These are phyloP conservation scores for Rhagonycha fulva DNA, from an alignment of 2,888 invertebrate species.

Conservation along the genomic window DNA sequence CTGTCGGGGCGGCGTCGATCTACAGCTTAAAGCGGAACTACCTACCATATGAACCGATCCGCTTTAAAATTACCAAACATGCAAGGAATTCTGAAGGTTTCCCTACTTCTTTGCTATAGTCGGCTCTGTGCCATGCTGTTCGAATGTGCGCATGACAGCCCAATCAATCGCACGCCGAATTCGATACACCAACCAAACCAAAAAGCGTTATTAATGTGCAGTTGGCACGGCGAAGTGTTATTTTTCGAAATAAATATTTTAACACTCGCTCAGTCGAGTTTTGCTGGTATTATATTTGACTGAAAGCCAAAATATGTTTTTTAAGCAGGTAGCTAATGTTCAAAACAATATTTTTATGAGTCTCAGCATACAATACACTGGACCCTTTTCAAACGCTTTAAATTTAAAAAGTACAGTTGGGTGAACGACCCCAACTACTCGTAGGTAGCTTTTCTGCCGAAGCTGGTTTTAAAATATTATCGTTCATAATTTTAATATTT, in stretches of 20 bases:
- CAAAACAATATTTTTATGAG: neutral
- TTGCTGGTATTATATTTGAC: neutral
- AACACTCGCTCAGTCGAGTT: neutral
- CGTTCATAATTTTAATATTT: neutral
- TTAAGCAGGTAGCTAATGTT: neutral
- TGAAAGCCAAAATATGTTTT: neutral
- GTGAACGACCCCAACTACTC: neutral
- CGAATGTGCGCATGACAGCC: slow-evolving; percentile 16
- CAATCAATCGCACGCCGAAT: slow-evolving; percentile 13
- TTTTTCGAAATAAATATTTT: neutral
- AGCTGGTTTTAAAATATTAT: neutral
- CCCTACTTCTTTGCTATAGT: slow-evolving; percentile 10
- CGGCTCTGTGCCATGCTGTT: slow-evolving; percentile 2
- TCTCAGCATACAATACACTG: neutral
- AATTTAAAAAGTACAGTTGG: neutral
- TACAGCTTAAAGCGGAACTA: slow-evolving; percentile 26
- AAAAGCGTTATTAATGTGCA: slow-evolving; percentile 32
- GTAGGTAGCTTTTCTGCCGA: neutral
- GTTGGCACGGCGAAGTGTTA: slow-evolving; percentile 20
- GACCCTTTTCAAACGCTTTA: neutral
- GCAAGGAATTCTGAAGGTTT: slow-evolving; percentile 4
- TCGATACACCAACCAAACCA: slow-evolving; percentile 15
- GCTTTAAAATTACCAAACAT: slow-evolving; percentile 3
- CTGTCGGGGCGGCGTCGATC: slow-evolving; percentile 16
- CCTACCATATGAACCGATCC: neutral